Base-by-base conservation (phyloP, 2,888 invertebrate genomes). In the Odontothrips loti region DNA sequence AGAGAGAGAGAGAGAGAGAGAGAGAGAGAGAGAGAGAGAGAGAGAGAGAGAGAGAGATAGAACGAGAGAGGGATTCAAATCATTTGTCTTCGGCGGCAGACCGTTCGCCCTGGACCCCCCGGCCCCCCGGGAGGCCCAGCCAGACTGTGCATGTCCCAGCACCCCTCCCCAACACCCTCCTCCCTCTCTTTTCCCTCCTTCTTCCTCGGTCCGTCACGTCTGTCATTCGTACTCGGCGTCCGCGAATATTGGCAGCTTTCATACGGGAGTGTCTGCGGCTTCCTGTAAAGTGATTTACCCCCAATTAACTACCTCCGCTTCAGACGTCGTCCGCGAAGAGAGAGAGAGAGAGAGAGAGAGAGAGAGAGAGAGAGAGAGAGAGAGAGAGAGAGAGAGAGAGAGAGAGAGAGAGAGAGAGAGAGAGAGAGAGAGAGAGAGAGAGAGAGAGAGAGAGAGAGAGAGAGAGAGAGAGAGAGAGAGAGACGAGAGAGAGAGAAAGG, bases 51-150 rank as follows among this genome's bases (percentile, higher is more conserved):
- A 23, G 68, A 23, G 23, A 23, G 68, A n/a, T n/a, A 63, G 63
- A 15, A n/a, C 68, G 68, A 23, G n/a, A 68, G 23, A 68, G 68
- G 68, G 68, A 75, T 75, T 75, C 68, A 75, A 75, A 75, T 75
- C 68, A 75, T 75, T 75, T 75, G 23, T 75, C 68, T 75, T 75
- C 68, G 68, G 68, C 68, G n/a, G 68, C 68, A 27, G 58, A 20
- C 58, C 58, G 10, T 51, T 12, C 20, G 51, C 12, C 51, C 51
- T 20, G 2, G 6, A 3, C 51, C 51, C 51, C 12, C 58, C 58
- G 0, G 0, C 58, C 17, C 58, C 58, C 58, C 58, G 10, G 20
- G 20, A 58, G 34, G 34, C 6, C 34, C 34, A 43, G 34, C 34
- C 34, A 43, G 34, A 43, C 34, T 43, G 34, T 43, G 34, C 34